A percentile compares a stretch with the other conserved stretches of the same genome.
Evolutionary conservation across 1,140 invertebrate genomes (phyloP).

Genomic region (Halictus rubicundus): DNA sequence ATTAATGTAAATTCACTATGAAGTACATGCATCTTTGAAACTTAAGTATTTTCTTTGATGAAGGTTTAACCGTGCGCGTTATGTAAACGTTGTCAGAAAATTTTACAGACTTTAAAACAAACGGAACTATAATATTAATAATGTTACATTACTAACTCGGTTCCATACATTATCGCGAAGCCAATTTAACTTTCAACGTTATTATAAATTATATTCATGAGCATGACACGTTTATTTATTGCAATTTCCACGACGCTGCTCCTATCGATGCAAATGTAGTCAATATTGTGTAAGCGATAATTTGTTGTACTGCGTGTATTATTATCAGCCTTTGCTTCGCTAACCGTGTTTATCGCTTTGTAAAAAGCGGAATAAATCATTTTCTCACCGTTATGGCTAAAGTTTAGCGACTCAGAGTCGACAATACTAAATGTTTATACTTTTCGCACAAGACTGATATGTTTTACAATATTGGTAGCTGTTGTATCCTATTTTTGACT

Average conservation of each 20-base stretch:
- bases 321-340: background rate
- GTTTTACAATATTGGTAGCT: no score
- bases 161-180: background rate
- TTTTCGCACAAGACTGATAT: no score
- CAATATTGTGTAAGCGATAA: background rate
- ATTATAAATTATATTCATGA: background rate
- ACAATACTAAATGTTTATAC: no score
- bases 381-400: background rate
- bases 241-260: background rate
- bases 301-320: background rate
- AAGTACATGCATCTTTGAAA: no score
- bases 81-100: background rate
- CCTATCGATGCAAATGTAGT: background rate
- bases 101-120: background rate
- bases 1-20: no score
- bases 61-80: background rate
- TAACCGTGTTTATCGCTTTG: background rate
- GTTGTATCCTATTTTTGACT: no score
- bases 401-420: no score
- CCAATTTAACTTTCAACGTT: background rate
- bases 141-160: background rate
- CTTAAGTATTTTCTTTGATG: no score
- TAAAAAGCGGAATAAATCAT: no score
- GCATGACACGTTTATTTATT: conserved; percentile 2
- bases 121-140: background rate